Evolutionary conservation across 2,888 invertebrate genomes (phyloP).

Genomic region (Peribatodes rhomboidaria): DNA sequence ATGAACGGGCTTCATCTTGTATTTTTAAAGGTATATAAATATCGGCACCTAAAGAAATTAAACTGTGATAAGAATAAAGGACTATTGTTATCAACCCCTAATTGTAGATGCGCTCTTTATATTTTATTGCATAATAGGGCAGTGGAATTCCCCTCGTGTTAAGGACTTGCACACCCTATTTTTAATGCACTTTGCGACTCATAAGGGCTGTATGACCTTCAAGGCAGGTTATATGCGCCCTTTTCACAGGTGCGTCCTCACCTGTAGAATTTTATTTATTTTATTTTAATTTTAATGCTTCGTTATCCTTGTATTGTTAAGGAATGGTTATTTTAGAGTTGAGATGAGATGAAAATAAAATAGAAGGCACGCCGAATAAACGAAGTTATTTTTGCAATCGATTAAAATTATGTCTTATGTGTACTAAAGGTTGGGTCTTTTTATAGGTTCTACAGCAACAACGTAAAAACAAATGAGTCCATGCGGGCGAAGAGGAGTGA

Average conservation of each 20-base stretch:
- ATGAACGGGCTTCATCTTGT: neutral
- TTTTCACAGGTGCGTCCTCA: constrained; percentile 76
- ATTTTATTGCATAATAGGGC: constrained; percentile 11
- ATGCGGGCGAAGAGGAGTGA: constrained; percentile 8
- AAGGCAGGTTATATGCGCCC: constrained; percentile 57
- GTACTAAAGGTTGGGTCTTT: too few relatives aligned
- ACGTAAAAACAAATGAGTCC: neutral
- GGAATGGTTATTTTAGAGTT: constrained; percentile 14
- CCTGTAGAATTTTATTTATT: constrained; percentile 67
- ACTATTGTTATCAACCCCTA: neutral
- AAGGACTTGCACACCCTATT: constrained; percentile 31
- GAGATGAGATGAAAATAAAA: constrained; percentile 3
- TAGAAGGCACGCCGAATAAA: neutral
- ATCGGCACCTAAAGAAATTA: neutral
- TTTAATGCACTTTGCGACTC: constrained; percentile 42
- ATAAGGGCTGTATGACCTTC: constrained; percentile 66
- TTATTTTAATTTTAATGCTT: constrained; percentile 47
- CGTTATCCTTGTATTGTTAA: constrained; percentile 52
- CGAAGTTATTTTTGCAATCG: neutral
- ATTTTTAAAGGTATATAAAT: neutral
- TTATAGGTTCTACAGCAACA: neutral
- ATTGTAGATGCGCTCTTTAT: neutral
- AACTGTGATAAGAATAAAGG: neutral
- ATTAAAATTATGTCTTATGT: constrained; percentile 1
- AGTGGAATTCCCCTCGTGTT: constrained; percentile 15